Evolutionary conservation across 2,888 invertebrate genomes (phyloP).

Genomic region (Papilio gigon): DNA sequence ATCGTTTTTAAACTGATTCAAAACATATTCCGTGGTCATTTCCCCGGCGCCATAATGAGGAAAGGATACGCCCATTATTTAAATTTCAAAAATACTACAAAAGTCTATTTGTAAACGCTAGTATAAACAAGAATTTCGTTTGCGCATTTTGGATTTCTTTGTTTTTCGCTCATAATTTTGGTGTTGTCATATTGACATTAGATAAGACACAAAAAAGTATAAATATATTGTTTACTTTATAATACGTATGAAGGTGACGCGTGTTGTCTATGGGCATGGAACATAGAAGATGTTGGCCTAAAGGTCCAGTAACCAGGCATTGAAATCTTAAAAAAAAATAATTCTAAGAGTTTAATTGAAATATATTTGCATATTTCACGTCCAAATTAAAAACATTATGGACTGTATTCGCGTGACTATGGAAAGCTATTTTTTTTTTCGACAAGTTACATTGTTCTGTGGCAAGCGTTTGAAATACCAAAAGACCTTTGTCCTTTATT

Average conservation of each 20-base stretch:
- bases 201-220: background rate
- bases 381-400: background rate
- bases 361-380: background rate
- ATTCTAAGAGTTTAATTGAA: no score
- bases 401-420: background rate
- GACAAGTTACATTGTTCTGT: background rate
- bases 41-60: conserved; percentile 38
- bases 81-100: conserved; percentile 12
- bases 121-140: conserved; percentile 20
- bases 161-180: conserved; percentile 6
- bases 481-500: background rate
- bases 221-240: background rate
- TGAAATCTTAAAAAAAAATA: background rate
- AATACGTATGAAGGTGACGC: background rate
- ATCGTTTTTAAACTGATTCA: conserved; percentile 42
- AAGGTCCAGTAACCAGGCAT: no score
- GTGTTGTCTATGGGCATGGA: background rate
- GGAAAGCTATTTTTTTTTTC: background rate
- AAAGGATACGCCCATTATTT: conserved; percentile 47
- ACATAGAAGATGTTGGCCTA: no score
- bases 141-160: conserved; percentile 18
- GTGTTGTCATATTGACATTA: conserved; percentile 20
- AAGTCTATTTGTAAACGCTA: background rate
- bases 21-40: conserved; percentile 39
- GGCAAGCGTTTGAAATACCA: background rate